A percentile compares a stretch with the other conserved stretches of the same genome.
phyloP scores from a whole-genome alignment of 2,888 invertebrate genomes.

The Oligia strigilis region DNA sequence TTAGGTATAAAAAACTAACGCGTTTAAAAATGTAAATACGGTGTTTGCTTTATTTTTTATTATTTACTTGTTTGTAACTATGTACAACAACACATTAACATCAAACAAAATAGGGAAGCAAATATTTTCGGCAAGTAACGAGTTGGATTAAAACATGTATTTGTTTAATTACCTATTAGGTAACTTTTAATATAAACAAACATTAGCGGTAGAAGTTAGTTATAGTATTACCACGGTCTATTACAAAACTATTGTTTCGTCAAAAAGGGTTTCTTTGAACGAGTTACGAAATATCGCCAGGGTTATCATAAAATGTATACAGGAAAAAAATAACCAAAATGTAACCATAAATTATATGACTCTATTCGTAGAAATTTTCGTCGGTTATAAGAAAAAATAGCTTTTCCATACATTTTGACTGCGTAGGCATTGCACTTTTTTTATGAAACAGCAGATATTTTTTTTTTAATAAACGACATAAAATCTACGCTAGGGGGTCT shows the following conservation, averaged over 20 bases:
- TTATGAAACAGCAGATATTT: too few species aligned
- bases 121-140: neutral
- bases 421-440: too few species aligned
- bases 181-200: neutral
- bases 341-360: too few species aligned
- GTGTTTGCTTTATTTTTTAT: neutral
- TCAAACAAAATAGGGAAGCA: neutral
- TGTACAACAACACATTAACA: constrained; percentile 7
- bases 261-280: neutral
- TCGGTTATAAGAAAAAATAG: too few species aligned
- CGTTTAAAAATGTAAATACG: too few species aligned
- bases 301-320: neutral
- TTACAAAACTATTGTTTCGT: neutral
- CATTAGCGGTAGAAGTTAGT: neutral
- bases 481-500: too few species aligned
- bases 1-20: neutral
- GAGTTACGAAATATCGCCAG: neutral
- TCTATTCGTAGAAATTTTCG: too few species aligned
- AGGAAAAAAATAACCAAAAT: too few species aligned
- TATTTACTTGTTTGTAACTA: too few species aligned
- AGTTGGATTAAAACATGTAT: neutral
- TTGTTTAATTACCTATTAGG: neutral
- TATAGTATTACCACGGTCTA: neutral
- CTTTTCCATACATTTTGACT: too few species aligned
- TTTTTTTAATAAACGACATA: too few species aligned